Evolutionary conservation across 2,113 vertebrate genomes (phyloP).

Genomic region (Petaurus breviceps): DNA sequence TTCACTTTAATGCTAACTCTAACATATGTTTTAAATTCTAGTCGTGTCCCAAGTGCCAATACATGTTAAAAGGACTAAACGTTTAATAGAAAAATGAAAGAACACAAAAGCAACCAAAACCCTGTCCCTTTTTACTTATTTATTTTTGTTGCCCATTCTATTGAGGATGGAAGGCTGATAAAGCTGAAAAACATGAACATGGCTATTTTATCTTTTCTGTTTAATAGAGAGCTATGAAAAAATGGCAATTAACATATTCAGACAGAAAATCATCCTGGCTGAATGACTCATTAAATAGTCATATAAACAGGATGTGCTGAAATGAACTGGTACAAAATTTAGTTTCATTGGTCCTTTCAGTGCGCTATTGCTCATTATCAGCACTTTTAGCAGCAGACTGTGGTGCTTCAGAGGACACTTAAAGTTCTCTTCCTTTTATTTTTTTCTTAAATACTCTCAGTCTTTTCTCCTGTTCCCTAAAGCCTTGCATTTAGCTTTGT

Average conservation of each 20-base stretch:
- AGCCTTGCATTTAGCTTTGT: not conserved
- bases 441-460: constrained; percentile 79
- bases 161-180: constrained; percentile 77
- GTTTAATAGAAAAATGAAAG: constrained; percentile 40
- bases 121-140: constrained; percentile 59
- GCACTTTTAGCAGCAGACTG: constrained; percentile 76
- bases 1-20: constrained; percentile 65
- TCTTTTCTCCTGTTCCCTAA: constrained; percentile 48
- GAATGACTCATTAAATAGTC: constrained; percentile 80
- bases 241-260: constrained; percentile 81
- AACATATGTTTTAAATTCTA: constrained; percentile 80
- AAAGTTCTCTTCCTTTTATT: constrained; percentile 77
- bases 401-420: constrained; percentile 77
- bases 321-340: constrained; percentile 77
- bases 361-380: constrained; percentile 70
- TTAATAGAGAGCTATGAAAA: constrained; percentile 84
- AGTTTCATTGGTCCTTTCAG: constrained; percentile 73
- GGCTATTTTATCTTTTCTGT: constrained; percentile 79
- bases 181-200: constrained; percentile 71
- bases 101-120: not conserved
- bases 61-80: constrained; percentile 77
- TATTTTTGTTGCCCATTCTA: constrained; percentile 62
- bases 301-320: constrained; percentile 84
- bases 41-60: constrained; percentile 78
- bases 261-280: constrained; percentile 80